Conservation (phyloP, 2,888 invertebrate species). For the Acronicta psi region DNA sequence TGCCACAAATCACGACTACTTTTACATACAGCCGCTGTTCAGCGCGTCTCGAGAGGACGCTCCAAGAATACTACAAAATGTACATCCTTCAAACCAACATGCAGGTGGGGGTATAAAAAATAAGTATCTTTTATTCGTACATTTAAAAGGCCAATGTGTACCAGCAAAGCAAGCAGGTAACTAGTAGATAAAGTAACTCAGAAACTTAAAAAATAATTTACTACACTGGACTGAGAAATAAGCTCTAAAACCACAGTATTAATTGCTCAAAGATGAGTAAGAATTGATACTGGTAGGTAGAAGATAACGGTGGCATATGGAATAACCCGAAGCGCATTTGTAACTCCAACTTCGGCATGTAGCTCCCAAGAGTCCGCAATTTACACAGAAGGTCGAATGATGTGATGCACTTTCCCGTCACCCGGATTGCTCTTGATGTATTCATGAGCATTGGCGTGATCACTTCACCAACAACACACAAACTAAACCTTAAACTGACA, state of each 20-base stretch:
- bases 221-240: too few species aligned
- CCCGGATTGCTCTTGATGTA: conserved; percentile 55
- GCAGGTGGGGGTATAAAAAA: conserved; percentile 1
- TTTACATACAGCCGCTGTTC: conserved; percentile 53
- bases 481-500: conserved; percentile 50
- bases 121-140: too few species aligned
- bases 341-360: conserved; percentile 25
- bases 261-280: too few species aligned
- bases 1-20: conserved; percentile 71
- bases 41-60: conserved; percentile 56
- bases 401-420: conserved; percentile 63
- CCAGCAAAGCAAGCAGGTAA: too few species aligned
- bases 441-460: conserved; percentile 59
- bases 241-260: too few species aligned
- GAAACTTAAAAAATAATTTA: too few species aligned
- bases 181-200: too few species aligned
- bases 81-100: conserved; percentile 37
- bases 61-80: conserved; percentile 50
- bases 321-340: conserved; percentile 3
- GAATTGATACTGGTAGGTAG: too few species aligned
- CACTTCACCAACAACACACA: conserved; percentile 28
- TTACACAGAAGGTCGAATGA: conserved; percentile 56
- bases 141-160: too few species aligned
- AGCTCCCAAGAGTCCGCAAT: conserved; percentile 47
- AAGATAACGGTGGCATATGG: not conserved